Evolutionary conservation across 37 sponge, comb jelly and placozoan genomes (phyloP).

Genomic region (Amphimedon queenslandica): DNA sequence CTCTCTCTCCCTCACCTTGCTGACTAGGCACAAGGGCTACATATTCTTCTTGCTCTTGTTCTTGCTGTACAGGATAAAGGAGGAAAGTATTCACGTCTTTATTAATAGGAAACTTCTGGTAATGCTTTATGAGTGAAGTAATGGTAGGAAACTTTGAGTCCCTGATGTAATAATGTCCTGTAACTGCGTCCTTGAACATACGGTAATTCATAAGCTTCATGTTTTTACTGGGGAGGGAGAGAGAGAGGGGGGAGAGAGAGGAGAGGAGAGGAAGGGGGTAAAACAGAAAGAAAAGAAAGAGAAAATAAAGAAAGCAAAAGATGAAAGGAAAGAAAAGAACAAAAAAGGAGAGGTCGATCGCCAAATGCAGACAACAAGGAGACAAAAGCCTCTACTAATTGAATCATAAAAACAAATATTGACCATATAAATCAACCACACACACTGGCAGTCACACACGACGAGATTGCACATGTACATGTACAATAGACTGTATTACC

Average conservation of each 20-base stretch:
- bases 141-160: constrained; percentile 19
- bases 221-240: constrained; percentile 20
- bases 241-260: constrained; percentile 16
- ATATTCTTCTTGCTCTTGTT: not conserved
- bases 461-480: too few relatives aligned
- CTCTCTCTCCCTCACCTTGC: not conserved
- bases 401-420: too few relatives aligned
- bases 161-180: constrained; percentile 18
- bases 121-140: constrained; percentile 8
- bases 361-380: too few relatives aligned
- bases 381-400: too few relatives aligned
- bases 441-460: too few relatives aligned
- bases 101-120: constrained; percentile 28
- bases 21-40: constrained; percentile 11
- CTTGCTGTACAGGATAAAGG: constrained; percentile 14
- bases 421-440: too few relatives aligned
- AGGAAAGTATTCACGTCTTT: constrained; percentile 23
- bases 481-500: too few relatives aligned
- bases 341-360: not conserved
- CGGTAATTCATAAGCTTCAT: constrained; percentile 49
- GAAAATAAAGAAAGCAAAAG: not conserved
- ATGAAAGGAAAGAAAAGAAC: not conserved
- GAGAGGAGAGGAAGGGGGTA: not conserved
- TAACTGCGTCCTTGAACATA: constrained; percentile 12
- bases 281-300: not conserved